Conservation (phyloP, 53 echinoderm and acorn worm species). For the Glandiceps talaboti region DNA sequence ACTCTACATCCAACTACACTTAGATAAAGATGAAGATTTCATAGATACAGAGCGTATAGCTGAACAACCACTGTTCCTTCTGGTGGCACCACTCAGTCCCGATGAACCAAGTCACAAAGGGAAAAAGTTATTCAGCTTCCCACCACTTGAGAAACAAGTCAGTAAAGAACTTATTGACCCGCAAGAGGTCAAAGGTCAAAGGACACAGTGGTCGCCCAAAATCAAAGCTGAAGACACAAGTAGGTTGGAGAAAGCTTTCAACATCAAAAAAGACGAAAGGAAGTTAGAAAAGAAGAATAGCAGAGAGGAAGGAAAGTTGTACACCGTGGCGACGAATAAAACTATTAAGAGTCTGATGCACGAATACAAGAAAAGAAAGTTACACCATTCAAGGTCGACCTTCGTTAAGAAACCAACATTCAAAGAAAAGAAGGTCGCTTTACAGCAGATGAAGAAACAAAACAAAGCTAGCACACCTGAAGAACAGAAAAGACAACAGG, state of each 20-base stretch:
- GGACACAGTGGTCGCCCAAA: conserved; percentile 97
- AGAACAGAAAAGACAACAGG: conserved; percentile 68
- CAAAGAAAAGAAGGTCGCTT: conserved; percentile 82
- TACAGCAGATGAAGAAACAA: conserved; percentile 27
- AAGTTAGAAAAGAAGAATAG: conserved; percentile 16
- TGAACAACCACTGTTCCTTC: conserved; percentile 84
- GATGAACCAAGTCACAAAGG: conserved; percentile 21
- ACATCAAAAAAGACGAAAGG: conserved; percentile 33
- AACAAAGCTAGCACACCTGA: conserved; percentile 25
- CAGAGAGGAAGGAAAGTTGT: conserved; percentile 40
- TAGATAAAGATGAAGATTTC: conserved; percentile 21
- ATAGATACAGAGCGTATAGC: conserved; percentile 18
- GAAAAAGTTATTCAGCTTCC: conserved; percentile 32
- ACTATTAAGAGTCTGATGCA: conserved; percentile 99
- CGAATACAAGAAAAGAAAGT: conserved; percentile 91
- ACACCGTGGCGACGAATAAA: conserved; percentile 85
- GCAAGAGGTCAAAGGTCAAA: background rate
- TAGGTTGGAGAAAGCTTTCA: conserved; percentile 47
- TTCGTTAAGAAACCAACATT: conserved; percentile 96
- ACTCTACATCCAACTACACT: conserved; percentile 79
- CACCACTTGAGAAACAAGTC: background rate
- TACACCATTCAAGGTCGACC: conserved; percentile 74
- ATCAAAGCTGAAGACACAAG: conserved; percentile 38
- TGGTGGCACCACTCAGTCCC: conserved; percentile 81
- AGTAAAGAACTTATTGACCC: background rate